Conservation (phyloP, 2,888 invertebrate species). For the Molorchus minor region DNA sequence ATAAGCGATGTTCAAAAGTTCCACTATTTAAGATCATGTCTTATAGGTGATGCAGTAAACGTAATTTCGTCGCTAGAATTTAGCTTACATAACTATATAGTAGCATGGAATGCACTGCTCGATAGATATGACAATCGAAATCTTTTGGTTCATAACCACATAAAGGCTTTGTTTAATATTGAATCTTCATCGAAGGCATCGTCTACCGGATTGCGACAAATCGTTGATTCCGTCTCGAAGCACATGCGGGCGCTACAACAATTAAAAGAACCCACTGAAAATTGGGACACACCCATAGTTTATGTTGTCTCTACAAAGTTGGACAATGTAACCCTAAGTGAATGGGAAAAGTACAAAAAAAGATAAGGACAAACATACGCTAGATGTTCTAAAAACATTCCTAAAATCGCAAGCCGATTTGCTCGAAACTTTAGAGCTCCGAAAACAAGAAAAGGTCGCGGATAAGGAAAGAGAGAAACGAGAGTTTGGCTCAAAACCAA, state of each 20-base stretch:
- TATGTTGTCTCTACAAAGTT: conserved; percentile 5
- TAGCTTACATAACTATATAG: conserved; percentile 24
- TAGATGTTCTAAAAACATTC: conserved; percentile 15
- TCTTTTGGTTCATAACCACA: conserved; percentile 31
- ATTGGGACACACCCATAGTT: conserved; percentile 16
- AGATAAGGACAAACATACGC: background rate
- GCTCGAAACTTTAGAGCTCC: conserved; percentile 10
- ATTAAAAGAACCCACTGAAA: conserved; percentile 7
- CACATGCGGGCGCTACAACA: conserved; percentile 23
- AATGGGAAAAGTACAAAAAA: conserved; percentile 16
- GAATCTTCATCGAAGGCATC: conserved; percentile 15
- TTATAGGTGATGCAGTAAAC: conserved; percentile 23
- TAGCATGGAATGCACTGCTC: conserved; percentile 30
- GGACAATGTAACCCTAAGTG: background rate
- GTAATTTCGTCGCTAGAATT: conserved; percentile 29
- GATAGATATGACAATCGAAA: conserved; percentile 29
- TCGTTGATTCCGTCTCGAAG: conserved; percentile 24
- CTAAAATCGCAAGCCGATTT: conserved; percentile 13
- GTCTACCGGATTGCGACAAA: conserved; percentile 1
- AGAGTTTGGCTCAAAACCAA: no score
- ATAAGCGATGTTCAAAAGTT: conserved; percentile 28
- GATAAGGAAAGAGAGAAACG: no score
- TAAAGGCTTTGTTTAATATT: conserved; percentile 21
- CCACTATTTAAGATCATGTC: conserved; percentile 25
- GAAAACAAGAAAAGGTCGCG: background rate